A percentile compares a stretch with the other conserved stretches of the same genome.
These are phyloP conservation scores for Pionites leucogaster DNA, from an alignment of 2,113 vertebrate species.

Conservation along the genomic window DNA sequence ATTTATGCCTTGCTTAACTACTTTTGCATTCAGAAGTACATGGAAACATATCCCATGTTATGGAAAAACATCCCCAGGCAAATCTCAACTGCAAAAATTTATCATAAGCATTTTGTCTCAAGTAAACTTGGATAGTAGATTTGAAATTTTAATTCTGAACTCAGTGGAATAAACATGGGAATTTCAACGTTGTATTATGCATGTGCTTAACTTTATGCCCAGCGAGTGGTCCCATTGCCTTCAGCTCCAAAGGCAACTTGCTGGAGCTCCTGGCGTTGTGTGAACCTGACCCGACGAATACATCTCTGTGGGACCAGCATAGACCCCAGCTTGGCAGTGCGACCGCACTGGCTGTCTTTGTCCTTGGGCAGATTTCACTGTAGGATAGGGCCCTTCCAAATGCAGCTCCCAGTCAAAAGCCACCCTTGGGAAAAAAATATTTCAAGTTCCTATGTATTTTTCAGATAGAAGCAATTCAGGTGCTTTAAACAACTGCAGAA, in stretches of 20 bases:
- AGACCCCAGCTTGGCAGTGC: background rate
- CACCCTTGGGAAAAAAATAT: background rate
- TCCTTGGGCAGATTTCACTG: background rate
- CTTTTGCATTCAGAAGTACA: background rate
- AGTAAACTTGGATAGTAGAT: background rate
- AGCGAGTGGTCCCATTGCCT: background rate
- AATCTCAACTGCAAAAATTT: background rate
- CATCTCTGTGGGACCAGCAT: accelerated
- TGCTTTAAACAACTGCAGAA: background rate
- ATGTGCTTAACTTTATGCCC: background rate
- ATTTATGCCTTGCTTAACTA: background rate
- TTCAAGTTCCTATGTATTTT: background rate
- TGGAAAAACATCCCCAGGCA: background rate
- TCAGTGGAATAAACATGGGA: background rate
- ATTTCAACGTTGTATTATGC: background rate
- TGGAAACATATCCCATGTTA: background rate
- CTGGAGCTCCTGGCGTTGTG: background rate
- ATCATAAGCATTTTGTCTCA: background rate
- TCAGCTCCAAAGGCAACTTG: background rate
- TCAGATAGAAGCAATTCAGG: background rate
- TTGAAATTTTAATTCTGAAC: background rate
- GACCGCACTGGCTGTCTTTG: accelerated
- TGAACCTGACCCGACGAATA: background rate
- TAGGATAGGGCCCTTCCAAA: background rate
- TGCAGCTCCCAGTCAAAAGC: background rate